Evolutionary conservation across 2,888 invertebrate genomes (phyloP).

Genomic region (Himalopsyche kuldschensis): DNA sequence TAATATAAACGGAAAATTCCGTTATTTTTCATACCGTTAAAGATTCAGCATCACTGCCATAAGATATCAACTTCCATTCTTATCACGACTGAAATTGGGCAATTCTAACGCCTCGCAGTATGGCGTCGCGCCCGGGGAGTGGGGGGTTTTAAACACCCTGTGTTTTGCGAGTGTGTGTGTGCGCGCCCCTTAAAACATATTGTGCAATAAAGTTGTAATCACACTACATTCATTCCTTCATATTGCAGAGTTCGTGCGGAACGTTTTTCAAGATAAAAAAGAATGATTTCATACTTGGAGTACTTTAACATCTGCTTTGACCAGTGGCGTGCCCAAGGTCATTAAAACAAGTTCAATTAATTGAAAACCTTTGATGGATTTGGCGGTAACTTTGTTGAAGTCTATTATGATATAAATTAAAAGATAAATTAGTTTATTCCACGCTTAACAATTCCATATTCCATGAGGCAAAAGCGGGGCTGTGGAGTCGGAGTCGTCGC

Average conservation of each 20-base stretch:
- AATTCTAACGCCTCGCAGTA: background rate
- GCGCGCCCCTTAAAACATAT: background rate
- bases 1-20: too few relatives aligned
- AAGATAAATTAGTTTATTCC: too few relatives aligned
- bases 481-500: too few relatives aligned
- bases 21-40: too few relatives aligned
- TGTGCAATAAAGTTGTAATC: slow-evolving; percentile 7
- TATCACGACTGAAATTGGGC: background rate
- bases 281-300: background rate
- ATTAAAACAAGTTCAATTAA: too few relatives aligned
- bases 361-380: too few relatives aligned
- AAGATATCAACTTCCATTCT: background rate
- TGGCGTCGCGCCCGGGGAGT: background rate
- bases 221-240: background rate
- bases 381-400: too few relatives aligned
- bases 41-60: background rate
- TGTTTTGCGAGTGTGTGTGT: background rate
- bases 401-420: too few relatives aligned
- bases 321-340: background rate
- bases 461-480: too few relatives aligned
- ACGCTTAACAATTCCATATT: too few relatives aligned
- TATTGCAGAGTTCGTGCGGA: background rate
- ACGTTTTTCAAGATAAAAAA: background rate
- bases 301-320: background rate
- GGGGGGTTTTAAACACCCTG: background rate